Base-by-base conservation (phyloP, 1,140 invertebrate species). In the Zaprionus nigranus region DNA sequence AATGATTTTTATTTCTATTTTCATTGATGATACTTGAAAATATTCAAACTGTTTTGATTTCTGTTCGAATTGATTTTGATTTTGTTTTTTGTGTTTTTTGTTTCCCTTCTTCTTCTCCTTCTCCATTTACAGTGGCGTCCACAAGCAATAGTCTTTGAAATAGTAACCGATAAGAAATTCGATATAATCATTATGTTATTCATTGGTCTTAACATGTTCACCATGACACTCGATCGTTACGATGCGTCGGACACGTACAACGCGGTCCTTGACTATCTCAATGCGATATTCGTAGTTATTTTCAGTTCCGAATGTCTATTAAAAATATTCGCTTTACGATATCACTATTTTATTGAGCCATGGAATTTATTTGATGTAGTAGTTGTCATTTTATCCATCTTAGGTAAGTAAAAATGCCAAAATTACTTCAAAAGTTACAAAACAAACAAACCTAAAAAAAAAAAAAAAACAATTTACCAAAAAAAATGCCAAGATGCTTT, bases 291-390 rank as follows among this genome's bases (percentile, higher is more conserved):
- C 94, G 99, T 99, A 93, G 97, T 97, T 93, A 98, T 99, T 95
- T 99, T 99, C 95, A 98, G 97, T 93, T 96, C 96, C 82, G 99
- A 99, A 95, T 99, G 98, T 95, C 95, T 98, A 92, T 96, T 99
- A 94, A 99, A 99, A 95, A 96, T 99, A 92, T 98, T 99, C 93
- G 98, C 98, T 72, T 96, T 99, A 87, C 95, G 98, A 91, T 98
- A 97, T 94, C 97, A 99, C 94, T 99, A 99, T 95, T 99, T 99
- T 95, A 98, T 98, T 93, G 98, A 99, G 94, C 98, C 98, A 69
- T 99, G 99, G 99, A 99, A 99, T 95, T 95, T 99, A 86, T 99
- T 99, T 95, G 99, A 99, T 95, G 98, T 99, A 94, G 97, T 99
- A 92, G 98, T 99, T 93, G 98, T 99, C 92, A 98, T 99, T 94